Base-by-base conservation (phyloP, 1,140 invertebrate species). In the Prorops nasuta region DNA sequence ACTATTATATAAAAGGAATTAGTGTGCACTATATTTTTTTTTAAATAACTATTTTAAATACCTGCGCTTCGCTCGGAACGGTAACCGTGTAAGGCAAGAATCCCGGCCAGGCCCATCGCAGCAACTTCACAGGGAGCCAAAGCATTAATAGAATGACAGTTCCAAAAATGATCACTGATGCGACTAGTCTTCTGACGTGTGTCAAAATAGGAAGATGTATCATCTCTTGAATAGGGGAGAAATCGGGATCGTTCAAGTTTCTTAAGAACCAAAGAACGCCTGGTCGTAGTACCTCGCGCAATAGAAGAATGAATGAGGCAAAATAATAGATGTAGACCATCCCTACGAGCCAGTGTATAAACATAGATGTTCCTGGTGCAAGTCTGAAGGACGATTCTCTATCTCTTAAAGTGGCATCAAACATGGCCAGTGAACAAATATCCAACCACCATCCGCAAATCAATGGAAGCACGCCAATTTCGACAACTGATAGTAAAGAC, bases 241-340 rank as follows among this genome's bases (percentile, higher is more conserved):
- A 99, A 66, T 99, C 97, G 0, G 97, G 96, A 80, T 99, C 96
- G 74, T 99, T 99, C 7, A 99, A 80, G 73, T 99, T 99, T 58
- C 95, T 83, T 39, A 96, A 77, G 70, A 98, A 98, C 95, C 95
- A 98, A 1, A 98, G 79, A 0, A 98, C 94, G 0, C 96, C 96
- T 0, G 96, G 96, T 41, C 96, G 79, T 6, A 99, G 69, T 2
- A 98, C 92, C 79, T 99, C 97, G 37, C 96, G 79, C 2, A 98
- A 73, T 1, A 98, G 77, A 1, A 98, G 80, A 28, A 98, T 93
- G 68, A 98, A 98, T 0, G 95, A 98, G 7, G 96, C 97, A 71
- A 98, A 98, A 77, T 99, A 99, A 74, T 99, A 99, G 12, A 99
- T 94, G 74, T 98, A 99, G 1, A 99, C 88, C 94, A 98, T 98